Conservation (phyloP, 2,113 vertebrate genomes). For the Pardalotus punctatus region DNA sequence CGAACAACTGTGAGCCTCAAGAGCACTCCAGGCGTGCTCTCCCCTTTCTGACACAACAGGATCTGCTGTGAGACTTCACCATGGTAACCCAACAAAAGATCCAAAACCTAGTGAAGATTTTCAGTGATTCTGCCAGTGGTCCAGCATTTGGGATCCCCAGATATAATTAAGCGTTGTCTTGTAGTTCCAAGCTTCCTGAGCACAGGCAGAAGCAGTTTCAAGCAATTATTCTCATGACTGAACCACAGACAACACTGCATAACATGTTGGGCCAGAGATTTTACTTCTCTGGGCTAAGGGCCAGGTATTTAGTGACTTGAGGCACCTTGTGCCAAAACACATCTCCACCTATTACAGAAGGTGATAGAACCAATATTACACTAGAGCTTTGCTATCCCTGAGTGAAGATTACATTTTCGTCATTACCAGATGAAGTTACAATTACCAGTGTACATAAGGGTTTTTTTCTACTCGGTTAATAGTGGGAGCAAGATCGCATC, state of each 20-base stretch:
- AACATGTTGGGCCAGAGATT: background rate
- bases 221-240: background rate
- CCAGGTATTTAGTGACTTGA: conserved; percentile 10
- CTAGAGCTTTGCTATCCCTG: background rate
- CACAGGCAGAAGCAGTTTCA: background rate
- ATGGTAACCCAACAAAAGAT: background rate
- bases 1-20: background rate
- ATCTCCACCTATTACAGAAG: conserved; percentile 13
- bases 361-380: background rate
- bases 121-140: background rate
- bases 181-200: background rate
- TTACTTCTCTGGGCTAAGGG: background rate
- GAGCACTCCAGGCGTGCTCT: background rate
- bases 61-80: background rate
- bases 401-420: background rate
- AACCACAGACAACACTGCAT: background rate
- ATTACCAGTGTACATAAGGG: background rate
- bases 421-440: background rate
- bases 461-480: background rate
- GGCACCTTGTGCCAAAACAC: conserved; percentile 17
- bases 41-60: background rate
- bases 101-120: background rate
- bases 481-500: background rate
- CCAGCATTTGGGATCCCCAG: background rate
- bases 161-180: background rate